Evolutionary conservation across 2,888 invertebrate genomes (phyloP).

Genomic region (Macrophya alboannulata): DNA sequence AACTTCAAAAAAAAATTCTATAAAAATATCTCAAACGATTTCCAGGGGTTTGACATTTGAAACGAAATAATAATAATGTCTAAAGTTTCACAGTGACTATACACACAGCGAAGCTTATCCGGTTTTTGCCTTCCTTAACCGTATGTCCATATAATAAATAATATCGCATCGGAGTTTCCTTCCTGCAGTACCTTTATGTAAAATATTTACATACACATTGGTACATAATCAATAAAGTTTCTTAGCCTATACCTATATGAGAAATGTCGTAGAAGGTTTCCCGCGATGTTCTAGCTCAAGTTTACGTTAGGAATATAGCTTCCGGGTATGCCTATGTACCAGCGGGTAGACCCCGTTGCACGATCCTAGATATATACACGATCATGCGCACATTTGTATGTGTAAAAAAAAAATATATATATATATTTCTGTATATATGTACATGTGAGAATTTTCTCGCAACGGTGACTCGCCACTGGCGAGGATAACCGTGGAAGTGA

Average conservation of each 20-base stretch:
- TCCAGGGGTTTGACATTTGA: not conserved
- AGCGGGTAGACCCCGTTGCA: not conserved
- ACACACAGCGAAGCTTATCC: too few species aligned
- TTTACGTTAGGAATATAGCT: slow-evolving; percentile 35
- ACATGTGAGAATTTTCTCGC: slow-evolving; percentile 27
- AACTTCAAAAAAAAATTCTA: not conserved
- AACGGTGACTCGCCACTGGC: slow-evolving; percentile 24
- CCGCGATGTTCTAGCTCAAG: slow-evolving; percentile 36
- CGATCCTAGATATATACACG: not conserved
- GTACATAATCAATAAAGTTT: slow-evolving; percentile 11
- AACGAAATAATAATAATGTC: too few species aligned
- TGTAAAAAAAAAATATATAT: not conserved
- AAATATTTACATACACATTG: slow-evolving; percentile 3
- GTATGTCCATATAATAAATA: not conserved
- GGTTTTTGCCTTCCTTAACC: not conserved
- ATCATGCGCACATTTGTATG: not conserved
- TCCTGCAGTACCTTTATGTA: not conserved
- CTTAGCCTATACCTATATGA: not conserved
- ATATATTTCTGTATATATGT: not conserved
- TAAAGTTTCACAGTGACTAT: too few species aligned
- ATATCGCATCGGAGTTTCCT: not conserved
- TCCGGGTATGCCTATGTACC: not conserved
- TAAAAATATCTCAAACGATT: not conserved
- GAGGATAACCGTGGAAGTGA: slow-evolving; percentile 44
- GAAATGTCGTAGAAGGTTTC: not conserved